These are phyloP conservation scores for Crotalus horridus DNA, from an alignment of 2,113 vertebrate genomes.

Conservation along the genomic window DNA sequence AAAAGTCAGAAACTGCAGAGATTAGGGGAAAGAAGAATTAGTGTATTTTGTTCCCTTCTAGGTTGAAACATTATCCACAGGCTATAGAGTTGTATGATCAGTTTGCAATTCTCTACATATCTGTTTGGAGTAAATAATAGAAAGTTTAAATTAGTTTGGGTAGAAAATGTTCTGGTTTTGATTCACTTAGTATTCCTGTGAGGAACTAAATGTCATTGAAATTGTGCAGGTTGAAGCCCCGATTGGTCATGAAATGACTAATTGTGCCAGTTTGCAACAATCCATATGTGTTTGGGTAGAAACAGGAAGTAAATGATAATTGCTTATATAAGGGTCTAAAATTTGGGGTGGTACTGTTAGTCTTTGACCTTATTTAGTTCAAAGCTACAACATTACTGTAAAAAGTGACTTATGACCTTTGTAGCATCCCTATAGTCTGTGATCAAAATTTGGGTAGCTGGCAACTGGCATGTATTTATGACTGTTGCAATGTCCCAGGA, in stretches of 20 bases:
- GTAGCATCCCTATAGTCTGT: too few relatives aligned
- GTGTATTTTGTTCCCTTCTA: background rate
- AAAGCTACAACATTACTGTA: background rate
- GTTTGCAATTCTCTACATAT: background rate
- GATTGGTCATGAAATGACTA: background rate
- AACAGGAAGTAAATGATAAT: background rate
- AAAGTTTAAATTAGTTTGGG: background rate
- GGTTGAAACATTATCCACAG: background rate
- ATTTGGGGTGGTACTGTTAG: background rate
- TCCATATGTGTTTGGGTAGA: background rate
- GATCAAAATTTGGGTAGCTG: too few relatives aligned
- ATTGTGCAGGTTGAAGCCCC: background rate
- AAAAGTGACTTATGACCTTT: too few relatives aligned
- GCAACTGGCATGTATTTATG: too few relatives aligned
- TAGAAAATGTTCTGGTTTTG: background rate
- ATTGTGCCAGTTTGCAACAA: background rate
- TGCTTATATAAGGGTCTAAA: background rate
- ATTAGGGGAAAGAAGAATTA: background rate
- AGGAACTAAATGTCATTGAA: background rate
- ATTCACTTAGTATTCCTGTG: background rate
- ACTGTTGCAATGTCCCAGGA: too few relatives aligned
- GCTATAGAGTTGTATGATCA: background rate
- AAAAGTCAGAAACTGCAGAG: background rate
- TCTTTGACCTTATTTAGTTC: background rate
- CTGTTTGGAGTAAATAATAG: background rate